Evolutionary conservation across 2,113 vertebrate genomes (phyloP), one percentile per base, ranked within the genome.

Genomic region (Ochotona curzoniae): DNA sequence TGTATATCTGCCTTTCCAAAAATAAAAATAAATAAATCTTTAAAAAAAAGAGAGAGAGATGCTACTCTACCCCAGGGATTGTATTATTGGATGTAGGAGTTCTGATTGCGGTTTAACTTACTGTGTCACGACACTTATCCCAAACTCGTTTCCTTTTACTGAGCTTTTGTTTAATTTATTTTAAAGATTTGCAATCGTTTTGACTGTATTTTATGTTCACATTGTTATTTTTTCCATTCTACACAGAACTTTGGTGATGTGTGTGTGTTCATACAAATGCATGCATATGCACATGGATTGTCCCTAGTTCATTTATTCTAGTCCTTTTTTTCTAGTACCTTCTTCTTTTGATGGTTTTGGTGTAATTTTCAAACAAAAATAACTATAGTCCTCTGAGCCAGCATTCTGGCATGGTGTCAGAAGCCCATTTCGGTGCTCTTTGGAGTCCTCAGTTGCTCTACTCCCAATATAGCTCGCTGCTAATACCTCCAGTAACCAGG

Each of bases 121-220:
- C 54, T 57, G 54, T 17, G 14, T 18, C 54, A 14, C 54, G 63
- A 69, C 67, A 32, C 12, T 47, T 85, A 4, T 67, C 18, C 63
- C 47, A 26, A 74, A 2, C 2, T 18, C 6, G 38, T 44, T 38
- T 70, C n/a, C 17, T 85, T 85, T 49, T 44, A 18, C 57, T 80
- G 11, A 81, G 2, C 9, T 85, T 73, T 90, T 47, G 8, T 80
- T 63, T 66, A 13, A 69, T 66, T 80, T 28, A 87, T 47, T 91
- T 80, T 51, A 64, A 57, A 21, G 7, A 76, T 86, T 71, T 71
- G 6, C 3, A 23, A 20, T 80, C 76, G 25, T 28, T 35, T 67
- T 73, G 15, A 23, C n/a, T 83, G 3, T 83, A 49, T 84, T 74
- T 91, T 91, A 84, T 84, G 83, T 91, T 79, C 21, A 23, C 20